These are phyloP conservation scores for Chelonoidis abingdonii DNA, from an alignment of 2,113 vertebrate genomes.

Conservation along the genomic window DNA sequence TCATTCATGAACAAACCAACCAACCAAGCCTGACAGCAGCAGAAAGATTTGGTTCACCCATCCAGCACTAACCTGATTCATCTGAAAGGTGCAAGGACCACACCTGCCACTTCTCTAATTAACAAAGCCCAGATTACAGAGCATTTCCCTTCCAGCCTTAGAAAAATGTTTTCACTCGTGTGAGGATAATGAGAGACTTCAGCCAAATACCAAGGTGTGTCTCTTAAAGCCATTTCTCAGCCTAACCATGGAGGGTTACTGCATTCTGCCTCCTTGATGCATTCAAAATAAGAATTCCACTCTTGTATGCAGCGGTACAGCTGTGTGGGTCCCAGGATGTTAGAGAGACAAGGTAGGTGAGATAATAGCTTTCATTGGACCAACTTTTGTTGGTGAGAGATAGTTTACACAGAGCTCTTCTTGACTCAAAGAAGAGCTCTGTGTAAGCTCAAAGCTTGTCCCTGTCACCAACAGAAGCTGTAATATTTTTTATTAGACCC, in stretches of 20 bases:
- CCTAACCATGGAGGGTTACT: neutral
- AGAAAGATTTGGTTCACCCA: conserved; percentile 20
- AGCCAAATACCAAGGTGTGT: neutral
- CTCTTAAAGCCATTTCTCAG: neutral
- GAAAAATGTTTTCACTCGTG: neutral
- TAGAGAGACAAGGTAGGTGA: neutral
- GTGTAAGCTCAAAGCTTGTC: neutral
- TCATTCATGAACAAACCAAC: conserved; percentile 38
- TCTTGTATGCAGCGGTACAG: neutral
- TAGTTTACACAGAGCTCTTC: neutral
- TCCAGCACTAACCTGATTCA: neutral
- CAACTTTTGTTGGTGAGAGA: neutral
- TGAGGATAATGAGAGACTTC: neutral
- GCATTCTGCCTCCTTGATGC: neutral
- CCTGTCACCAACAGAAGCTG: neutral
- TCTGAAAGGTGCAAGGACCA: neutral
- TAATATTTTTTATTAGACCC: no score
- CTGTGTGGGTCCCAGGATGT: neutral
- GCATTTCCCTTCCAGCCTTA: neutral
- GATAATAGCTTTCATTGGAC: neutral
- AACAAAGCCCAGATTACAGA: neutral
- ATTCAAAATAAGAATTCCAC: neutral
- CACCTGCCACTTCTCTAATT: neutral
- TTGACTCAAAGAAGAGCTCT: neutral
- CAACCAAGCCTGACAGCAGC: conserved; percentile 7